Base-by-base conservation (phyloP, 2,888 invertebrate species). In the Linnaemya tessellans region DNA sequence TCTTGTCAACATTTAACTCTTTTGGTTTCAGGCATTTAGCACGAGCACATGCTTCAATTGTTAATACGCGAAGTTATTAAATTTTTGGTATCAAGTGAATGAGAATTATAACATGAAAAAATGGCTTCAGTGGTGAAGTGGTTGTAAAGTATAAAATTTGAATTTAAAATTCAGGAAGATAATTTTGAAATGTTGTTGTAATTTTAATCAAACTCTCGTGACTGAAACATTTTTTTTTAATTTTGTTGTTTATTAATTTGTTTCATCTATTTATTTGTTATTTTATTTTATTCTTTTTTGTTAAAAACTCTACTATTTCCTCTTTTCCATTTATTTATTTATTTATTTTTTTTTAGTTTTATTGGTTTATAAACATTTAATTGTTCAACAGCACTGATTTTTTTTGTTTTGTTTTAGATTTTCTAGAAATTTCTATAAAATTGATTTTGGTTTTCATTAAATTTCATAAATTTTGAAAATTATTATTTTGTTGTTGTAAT, bases 391-490 rank as follows among this genome's bases (percentile, higher is more conserved):
- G 87, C 84, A 84, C 86, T 82, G 81, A 75, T 82, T 80, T 67
- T 46, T 70, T 80, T 85, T 64, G 22, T 64, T 49, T 74, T 80
- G 18, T 84, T 84, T 84, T 56, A 70, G 62, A 68, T 86, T 84
- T 84, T 83, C 80, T 84, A 84, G 80, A 84, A 86, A 84, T 80
- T 78, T 86, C 80, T 84, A 78, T 86, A 84, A 84, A 86, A 84
- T 84, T 86, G 41, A 35, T 22, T 58, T 80, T 84, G 62, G 9
- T 80, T 85, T 70, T 74, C 41, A 18, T 71, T 56, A 75, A 60
- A 77, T 73, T 77, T 77, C 38, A 73, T 81, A 78, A 83, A 75
- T 71, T 75, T 85, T 64, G 79, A 65, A 70, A 82, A 79, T 74
- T 65, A 41, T 81, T 71, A 49, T 56, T 65, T 65, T 46, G 15